Evolutionary conservation across 2,113 vertebrate genomes (phyloP).

Genomic region (Elephas maximus): DNA sequence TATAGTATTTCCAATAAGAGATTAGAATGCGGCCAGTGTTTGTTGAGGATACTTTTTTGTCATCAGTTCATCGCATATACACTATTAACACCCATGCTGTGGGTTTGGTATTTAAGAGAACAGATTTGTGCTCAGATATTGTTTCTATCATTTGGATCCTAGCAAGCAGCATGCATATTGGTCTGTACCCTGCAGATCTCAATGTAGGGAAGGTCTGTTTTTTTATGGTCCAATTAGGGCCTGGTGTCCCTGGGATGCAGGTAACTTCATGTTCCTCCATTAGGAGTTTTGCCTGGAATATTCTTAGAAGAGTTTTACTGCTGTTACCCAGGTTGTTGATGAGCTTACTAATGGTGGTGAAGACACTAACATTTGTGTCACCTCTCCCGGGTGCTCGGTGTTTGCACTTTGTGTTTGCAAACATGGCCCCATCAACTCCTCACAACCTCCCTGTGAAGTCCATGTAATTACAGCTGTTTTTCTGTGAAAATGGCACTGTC

Average conservation of each 20-base stretch:
- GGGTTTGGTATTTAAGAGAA: background rate
- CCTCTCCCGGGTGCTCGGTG: too few species aligned
- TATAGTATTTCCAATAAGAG: background rate
- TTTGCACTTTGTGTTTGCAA: background rate
- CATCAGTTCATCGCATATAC: background rate
- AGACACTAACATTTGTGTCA: background rate
- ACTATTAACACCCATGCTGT: background rate
- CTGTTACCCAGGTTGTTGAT: background rate
- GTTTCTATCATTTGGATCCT: background rate
- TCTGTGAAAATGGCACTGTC: background rate
- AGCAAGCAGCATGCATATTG: background rate
- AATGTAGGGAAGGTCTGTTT: background rate
- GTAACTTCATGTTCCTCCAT: background rate
- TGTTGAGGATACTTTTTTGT: background rate
- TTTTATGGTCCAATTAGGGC: background rate
- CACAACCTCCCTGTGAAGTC: background rate
- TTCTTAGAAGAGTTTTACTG: background rate
- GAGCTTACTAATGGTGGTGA: background rate
- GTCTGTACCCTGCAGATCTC: background rate
- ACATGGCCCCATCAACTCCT: background rate
- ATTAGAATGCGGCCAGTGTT: background rate
- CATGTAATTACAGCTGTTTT: conserved; percentile 19
- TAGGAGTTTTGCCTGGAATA: background rate
- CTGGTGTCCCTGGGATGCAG: background rate
- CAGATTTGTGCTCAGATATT: background rate